Percentiles rank a stretch among this genome's conserved stretches.
phyloP scores from a whole-genome alignment of 1,140 invertebrate species.

The Chymomyza costata region DNA sequence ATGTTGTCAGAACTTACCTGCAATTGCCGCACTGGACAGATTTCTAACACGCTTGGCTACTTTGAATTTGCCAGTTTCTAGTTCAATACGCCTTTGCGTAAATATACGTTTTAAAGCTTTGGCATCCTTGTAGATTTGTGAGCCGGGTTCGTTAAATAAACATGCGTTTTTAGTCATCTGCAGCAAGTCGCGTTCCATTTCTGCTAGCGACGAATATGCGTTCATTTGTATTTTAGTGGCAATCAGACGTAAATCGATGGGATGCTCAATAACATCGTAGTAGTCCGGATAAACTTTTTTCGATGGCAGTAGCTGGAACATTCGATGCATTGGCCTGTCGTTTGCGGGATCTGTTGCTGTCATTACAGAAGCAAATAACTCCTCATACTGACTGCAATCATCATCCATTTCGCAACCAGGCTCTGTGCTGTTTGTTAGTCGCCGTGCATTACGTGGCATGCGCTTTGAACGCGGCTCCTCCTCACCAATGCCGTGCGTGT shows the following conservation, averaged over 20 bases:
- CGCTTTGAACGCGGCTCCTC: conserved; percentile 64
- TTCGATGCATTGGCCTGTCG: conserved; percentile 86
- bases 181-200: conserved; percentile 93
- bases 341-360: conserved; percentile 86
- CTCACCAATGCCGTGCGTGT: conserved; percentile 64
- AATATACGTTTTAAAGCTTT: conserved; percentile 89
- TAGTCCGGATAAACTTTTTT: conserved; percentile 97
- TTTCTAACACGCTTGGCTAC: conserved; percentile 39
- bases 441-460: conserved; percentile 51
- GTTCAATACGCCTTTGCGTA: conserved; percentile 76
- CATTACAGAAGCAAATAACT: conserved; percentile 89
- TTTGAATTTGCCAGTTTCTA: conserved; percentile 74
- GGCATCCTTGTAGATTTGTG: conserved; percentile 97
- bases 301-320: conserved; percentile 93
- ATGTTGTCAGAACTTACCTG: conserved; percentile 44
- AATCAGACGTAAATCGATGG: conserved; percentile 96
- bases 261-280: conserved; percentile 95
- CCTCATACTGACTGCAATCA: conserved; percentile 84
- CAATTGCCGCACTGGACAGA: conserved; percentile 58
- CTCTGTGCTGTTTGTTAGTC: conserved; percentile 74
- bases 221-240: conserved; percentile 92
- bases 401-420: conserved; percentile 79
- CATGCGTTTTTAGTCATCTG: conserved; percentile 97
- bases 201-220: conserved; percentile 84
- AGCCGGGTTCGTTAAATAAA: conserved; percentile 96